These are phyloP conservation scores for Neoascia interrupta DNA, from an alignment of 2,888 invertebrate genomes.

Conservation along the genomic window DNA sequence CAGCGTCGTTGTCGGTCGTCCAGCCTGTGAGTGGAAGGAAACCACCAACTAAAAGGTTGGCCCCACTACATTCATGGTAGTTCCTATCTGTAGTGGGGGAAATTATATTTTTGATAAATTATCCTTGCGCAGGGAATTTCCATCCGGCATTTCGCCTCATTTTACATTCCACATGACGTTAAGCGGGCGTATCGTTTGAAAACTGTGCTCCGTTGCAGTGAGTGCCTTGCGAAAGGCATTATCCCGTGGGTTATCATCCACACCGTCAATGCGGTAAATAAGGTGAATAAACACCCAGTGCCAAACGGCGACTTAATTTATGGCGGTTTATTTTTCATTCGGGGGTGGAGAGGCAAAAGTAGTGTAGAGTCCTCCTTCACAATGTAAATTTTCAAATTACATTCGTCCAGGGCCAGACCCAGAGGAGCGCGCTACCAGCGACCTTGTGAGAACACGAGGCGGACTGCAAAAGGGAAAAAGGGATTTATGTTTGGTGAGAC, in stretches of 20 bases:
- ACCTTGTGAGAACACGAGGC: neutral
- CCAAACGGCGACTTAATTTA: constrained; percentile 49
- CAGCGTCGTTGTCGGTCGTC: no score
- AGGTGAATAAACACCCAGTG: constrained; percentile 49
- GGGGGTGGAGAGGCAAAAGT: constrained; percentile 12
- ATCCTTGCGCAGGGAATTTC: constrained; percentile 56
- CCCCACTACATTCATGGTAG: constrained; percentile 34
- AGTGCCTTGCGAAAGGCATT: constrained; percentile 46
- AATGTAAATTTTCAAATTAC: constrained; percentile 64
- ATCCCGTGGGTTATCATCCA: constrained; percentile 57
- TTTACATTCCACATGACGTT: constrained; percentile 61
- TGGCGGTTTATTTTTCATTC: constrained; percentile 63
- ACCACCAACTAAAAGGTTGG: constrained; percentile 64
- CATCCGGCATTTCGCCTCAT: constrained; percentile 48
- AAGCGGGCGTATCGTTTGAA: neutral
- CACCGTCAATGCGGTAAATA: constrained; percentile 60
- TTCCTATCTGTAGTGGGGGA: constrained; percentile 13
- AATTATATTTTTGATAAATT: constrained; percentile 68
- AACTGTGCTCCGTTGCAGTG: neutral
- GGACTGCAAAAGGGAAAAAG: constrained; percentile 17
- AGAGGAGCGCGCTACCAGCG: neutral
- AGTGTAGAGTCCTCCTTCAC: constrained; percentile 2
- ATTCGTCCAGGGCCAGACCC: no score
- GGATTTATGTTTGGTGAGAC: constrained; percentile 54
- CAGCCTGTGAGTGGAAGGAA: no score